A percentile compares a stretch with the other conserved stretches of the same genome.
Conservation (phyloP, 2,113 vertebrate species). For the Glaucomys volans region DNA sequence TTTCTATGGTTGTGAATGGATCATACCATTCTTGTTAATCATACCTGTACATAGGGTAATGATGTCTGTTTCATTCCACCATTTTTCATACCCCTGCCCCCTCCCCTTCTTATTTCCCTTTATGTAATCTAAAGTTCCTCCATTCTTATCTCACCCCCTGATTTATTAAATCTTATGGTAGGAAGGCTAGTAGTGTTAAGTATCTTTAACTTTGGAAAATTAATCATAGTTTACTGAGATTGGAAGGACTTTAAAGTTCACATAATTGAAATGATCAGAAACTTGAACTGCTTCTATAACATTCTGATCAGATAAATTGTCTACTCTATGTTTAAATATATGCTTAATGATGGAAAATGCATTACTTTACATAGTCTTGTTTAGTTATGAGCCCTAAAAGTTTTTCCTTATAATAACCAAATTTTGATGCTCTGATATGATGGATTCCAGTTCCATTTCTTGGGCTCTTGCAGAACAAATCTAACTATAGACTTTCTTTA, state of each 20-base stretch:
- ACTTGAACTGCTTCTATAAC: neutral
- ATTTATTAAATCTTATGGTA: neutral
- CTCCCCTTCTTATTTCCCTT: too few relatives aligned
- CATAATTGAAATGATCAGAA: neutral
- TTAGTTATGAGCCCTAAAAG: neutral
- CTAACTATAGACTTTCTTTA: neutral
- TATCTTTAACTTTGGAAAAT: conserved; percentile 8
- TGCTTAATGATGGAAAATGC: neutral
- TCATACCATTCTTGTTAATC: too few relatives aligned
- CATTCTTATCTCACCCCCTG: too few relatives aligned
- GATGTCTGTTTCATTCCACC: too few relatives aligned
- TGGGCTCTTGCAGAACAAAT: neutral
- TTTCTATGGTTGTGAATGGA: too few relatives aligned
- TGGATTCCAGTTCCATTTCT: neutral
- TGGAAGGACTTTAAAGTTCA: neutral
- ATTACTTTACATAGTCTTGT: neutral
- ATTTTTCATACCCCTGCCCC: too few relatives aligned
- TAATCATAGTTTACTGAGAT: neutral
- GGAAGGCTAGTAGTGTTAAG: neutral
- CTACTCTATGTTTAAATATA: neutral
- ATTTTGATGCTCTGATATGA: neutral
- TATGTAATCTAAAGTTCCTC: too few relatives aligned
- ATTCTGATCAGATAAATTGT: neutral
- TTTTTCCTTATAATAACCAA: neutral
- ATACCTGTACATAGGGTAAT: too few relatives aligned